Evolutionary conservation across 2,888 invertebrate genomes (phyloP).

Genomic region (Campoplex nolae): DNA sequence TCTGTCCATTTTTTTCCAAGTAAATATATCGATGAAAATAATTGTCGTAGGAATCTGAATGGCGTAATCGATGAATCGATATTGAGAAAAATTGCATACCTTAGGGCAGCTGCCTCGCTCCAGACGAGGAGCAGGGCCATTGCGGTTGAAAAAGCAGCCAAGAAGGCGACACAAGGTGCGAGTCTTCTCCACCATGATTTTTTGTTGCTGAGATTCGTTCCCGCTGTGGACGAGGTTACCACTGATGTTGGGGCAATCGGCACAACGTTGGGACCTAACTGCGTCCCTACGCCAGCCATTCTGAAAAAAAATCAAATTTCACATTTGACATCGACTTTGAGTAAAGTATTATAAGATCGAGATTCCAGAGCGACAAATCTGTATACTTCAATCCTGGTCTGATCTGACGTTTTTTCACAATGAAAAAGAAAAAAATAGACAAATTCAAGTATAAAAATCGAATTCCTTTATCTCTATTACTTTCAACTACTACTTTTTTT

Average conservation of each 20-base stretch:
- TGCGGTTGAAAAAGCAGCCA: slow-evolving; percentile 92
- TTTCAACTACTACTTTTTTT: too few species aligned
- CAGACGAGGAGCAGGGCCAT: slow-evolving; percentile 92
- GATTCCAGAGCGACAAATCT: slow-evolving; percentile 15
- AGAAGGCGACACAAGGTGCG: slow-evolving; percentile 90
- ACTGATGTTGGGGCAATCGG: slow-evolving; percentile 69
- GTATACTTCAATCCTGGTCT: background rate
- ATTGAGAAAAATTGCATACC: slow-evolving; percentile 85
- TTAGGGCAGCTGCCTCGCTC: slow-evolving; percentile 90
- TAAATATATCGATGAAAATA: background rate
- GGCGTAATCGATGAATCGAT: background rate
- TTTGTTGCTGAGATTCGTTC: slow-evolving; percentile 73
- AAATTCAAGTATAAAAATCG: too few species aligned
- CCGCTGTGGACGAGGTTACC: slow-evolving; percentile 54
- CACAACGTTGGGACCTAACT: slow-evolving; percentile 68
- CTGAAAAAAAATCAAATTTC: slow-evolving; percentile 67
- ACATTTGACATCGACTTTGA: too few species aligned
- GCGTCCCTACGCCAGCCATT: slow-evolving; percentile 74
- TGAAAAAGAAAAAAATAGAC: too few species aligned
- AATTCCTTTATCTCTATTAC: too few species aligned
- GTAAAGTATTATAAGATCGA: background rate
- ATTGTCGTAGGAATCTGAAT: background rate
- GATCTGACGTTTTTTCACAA: too few species aligned
- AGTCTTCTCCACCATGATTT: slow-evolving; percentile 84
- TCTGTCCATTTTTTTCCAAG: background rate